These are phyloP conservation scores for Lagenorhynchus albirostris DNA, from an alignment of 2,113 vertebrate species.

Conservation along the genomic window DNA sequence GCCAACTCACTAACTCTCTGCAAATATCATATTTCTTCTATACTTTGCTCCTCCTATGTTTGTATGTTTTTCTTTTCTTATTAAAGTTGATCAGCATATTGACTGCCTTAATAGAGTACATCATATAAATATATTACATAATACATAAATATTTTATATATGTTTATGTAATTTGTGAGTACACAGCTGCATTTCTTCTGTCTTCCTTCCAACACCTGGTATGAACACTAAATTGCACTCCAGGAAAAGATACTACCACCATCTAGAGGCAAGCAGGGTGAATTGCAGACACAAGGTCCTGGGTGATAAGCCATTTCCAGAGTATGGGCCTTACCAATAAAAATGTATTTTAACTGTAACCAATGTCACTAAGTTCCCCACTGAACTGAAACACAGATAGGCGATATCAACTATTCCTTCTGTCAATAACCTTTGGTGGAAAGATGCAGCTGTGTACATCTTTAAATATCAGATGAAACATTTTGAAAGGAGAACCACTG, in stretches of 20 bases:
- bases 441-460: neutral
- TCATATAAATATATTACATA: neutral
- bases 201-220: neutral
- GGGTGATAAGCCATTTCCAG: neutral
- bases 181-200: neutral
- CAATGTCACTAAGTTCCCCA: neutral
- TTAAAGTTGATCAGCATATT: slow-evolving; percentile 6
- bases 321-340: neutral
- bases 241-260: slow-evolving; percentile 14
- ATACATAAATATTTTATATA: neutral
- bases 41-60: neutral
- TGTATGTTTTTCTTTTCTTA: slow-evolving; percentile 24
- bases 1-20: neutral
- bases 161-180: neutral
- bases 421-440: neutral
- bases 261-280: neutral
- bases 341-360: slow-evolving; percentile 19
- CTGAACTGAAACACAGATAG: neutral
- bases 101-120: neutral
- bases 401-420: neutral
- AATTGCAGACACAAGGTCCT: slow-evolving; percentile 48
- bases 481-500: neutral
- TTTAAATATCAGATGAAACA: neutral
- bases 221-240: neutral
- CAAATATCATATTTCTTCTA: neutral